Conservation (phyloP, 2,888 invertebrate species). For the Andrena bicolor region DNA sequence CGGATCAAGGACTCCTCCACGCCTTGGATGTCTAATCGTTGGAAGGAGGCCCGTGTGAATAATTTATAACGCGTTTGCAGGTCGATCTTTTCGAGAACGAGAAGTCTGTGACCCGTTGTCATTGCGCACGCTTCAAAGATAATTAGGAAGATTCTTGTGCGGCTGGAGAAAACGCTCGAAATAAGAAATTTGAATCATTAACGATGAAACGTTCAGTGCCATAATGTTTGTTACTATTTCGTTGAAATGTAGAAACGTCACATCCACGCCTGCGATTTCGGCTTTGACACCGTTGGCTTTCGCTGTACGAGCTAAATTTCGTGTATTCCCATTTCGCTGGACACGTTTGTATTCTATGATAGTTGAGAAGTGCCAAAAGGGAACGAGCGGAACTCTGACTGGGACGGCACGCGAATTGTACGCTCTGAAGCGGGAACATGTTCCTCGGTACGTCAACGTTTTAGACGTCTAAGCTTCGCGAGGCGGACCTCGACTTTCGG, state of each 20-base stretch:
- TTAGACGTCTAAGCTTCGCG: conserved; percentile 36
- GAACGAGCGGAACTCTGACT: neutral
- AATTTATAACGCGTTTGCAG: neutral
- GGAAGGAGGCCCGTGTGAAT: neutral
- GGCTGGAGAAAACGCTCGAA: neutral
- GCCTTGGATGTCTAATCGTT: conserved; percentile 39
- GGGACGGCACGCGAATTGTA: neutral
- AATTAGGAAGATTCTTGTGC: neutral
- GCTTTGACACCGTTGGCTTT: neutral
- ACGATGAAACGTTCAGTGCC: conserved; percentile 26
- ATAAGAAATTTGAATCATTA: neutral
- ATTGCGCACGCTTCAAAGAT: neutral
- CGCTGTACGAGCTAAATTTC: neutral
- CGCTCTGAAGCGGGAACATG: neutral
- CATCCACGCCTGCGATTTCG: neutral
- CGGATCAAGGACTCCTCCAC: conserved; percentile 18
- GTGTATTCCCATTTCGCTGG: neutral
- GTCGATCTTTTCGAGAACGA: neutral
- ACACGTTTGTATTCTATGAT: neutral
- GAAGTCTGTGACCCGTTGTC: too few species aligned
- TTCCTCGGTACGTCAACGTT: conserved; percentile 29
- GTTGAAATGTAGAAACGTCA: neutral
- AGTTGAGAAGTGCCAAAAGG: conserved; percentile 47
- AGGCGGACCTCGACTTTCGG: conserved; percentile 36
- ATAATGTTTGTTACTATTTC: conserved; percentile 24